Evolutionary conservation across 2,888 invertebrate genomes (phyloP), one percentile per base, ranked within the genome.

Genomic region (Ormyrus labotus): DNA sequence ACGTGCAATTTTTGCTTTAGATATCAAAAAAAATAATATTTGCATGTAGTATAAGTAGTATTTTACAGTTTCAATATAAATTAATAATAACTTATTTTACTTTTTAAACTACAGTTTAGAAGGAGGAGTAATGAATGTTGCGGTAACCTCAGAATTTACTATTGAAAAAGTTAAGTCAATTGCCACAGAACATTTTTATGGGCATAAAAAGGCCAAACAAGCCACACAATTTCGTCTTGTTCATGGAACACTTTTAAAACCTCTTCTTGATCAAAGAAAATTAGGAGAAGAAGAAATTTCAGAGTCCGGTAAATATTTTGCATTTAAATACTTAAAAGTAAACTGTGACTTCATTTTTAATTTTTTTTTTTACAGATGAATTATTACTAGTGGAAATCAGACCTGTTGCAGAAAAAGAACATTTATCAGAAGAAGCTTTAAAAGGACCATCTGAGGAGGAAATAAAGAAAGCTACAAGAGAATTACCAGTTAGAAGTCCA

Each of bases 391-490:
- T 88, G 13, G 87, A 89, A 83, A 83, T 85, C 48, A 85, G 86
- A 51, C 79, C 86, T 9, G 5, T 51, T 34, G 11, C 78, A 13
- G 57, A 70, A 11, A 83, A 86, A 58, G 86, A 89, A 53, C 85
- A 83, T 82, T 80, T 86, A 11, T 76, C 86, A 0, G 92, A 92
- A 58, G 88, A 89, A 45, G 85, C 85, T 60, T 86, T 92, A 19
- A 89, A 90, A 73, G 91, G 92, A 6, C 93, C 93, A n/a, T 91
- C 89, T 6, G 86, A 91, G 75, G 90, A 91, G 50, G 91, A 92
- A 58, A 92, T 93, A 63, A 87, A 90, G 80, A 87, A 87, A 78
- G 92, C 91, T 6, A 93, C 93, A 0, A 90, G 89, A 65, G 86
- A 90, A 85, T 84, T 93, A 50, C 87, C 89, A 45, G 71, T 87